Evolutionary conservation across 1,140 invertebrate genomes (phyloP), one percentile per base, ranked within the genome.

Genomic region (Macrocentrus cingulum): DNA sequence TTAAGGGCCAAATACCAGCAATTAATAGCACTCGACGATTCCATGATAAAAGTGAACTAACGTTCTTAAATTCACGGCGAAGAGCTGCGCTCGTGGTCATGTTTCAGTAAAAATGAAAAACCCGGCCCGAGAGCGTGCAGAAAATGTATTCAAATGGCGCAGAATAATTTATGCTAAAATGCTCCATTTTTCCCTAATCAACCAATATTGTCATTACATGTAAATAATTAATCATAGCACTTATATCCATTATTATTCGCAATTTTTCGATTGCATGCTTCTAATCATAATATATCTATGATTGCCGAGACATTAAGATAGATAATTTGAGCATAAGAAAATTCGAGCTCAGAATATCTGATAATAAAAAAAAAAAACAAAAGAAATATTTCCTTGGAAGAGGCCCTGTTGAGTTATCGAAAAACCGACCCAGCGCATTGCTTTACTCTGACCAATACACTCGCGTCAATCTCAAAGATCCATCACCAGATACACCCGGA

Each of bases 361-460:
- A n/a, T 54, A 41, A 56, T 23, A n/a, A n/a, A 18, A 13, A 11
- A 39, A 56, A 32, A 59, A 58, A 42, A 19, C 2, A 29, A 29
- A 29, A 9, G 25, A 5, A 9, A 29, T 63, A 65, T 69, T 63
- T 59, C 64, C 62, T 64, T 66, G 64, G 53, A 50, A 37, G 56
- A 65, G 57, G 69, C 69, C 70, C 68, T 67, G 68, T 72, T 72
- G 3, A 56, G 70, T 69, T 72, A 15, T 58, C 62, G 19, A 18
- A 6, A 23, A 22, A 16, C 18, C 22, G 11, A 6, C 32, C 36
- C 34, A 39, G 19, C 68, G 68, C 68, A 70, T 71, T 60, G 61
- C 70, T 70, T 66, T 70, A 13, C 64, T 72, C 59, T 70, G 68
- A 72, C 68, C 62, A 70, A 70, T 56, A 71, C 70, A 29, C 70